phyloP scores from a whole-genome alignment of 2,888 invertebrate genomes.

The Xanthostigma xanthostigma region DNA sequence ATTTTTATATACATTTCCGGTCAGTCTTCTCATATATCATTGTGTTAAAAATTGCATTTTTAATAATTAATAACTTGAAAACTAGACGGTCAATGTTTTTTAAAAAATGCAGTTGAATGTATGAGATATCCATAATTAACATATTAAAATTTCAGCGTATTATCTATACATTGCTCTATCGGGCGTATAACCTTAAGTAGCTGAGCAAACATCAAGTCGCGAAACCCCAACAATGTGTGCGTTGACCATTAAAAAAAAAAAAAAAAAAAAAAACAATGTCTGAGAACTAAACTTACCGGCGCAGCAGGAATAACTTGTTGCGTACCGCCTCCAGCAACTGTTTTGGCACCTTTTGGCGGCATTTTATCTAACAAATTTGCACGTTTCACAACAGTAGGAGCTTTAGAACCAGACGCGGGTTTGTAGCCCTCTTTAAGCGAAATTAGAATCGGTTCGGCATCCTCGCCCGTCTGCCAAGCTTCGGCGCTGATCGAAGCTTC shows the following conservation, averaged over 20 bases:
- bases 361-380: conserved; percentile 67
- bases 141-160: too few species aligned
- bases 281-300: conserved; percentile 24
- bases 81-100: too few species aligned
- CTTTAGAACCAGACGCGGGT: conserved; percentile 53
- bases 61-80: too few species aligned
- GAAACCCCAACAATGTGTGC: conserved; percentile 19
- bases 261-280: neutral
- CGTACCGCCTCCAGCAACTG: conserved; percentile 13
- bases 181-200: too few species aligned
- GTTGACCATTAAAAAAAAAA: conserved; percentile 5
- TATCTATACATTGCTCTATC: too few species aligned
- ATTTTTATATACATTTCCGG: too few species aligned
- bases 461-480: conserved; percentile 82
- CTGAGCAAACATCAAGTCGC: neutral
- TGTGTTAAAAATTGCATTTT: too few species aligned
- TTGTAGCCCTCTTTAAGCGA: conserved; percentile 71
- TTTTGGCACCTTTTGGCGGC: conserved; percentile 30
- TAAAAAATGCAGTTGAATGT: too few species aligned
- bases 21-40: too few species aligned
- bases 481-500: conserved; percentile 79
- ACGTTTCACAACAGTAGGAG: conserved; percentile 55
- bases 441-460: conserved; percentile 81
- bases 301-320: conserved; percentile 15
- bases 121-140: too few species aligned